phyloP scores from a whole-genome alignment of 2,888 invertebrate genomes.

The Stenotaenia linearis region DNA sequence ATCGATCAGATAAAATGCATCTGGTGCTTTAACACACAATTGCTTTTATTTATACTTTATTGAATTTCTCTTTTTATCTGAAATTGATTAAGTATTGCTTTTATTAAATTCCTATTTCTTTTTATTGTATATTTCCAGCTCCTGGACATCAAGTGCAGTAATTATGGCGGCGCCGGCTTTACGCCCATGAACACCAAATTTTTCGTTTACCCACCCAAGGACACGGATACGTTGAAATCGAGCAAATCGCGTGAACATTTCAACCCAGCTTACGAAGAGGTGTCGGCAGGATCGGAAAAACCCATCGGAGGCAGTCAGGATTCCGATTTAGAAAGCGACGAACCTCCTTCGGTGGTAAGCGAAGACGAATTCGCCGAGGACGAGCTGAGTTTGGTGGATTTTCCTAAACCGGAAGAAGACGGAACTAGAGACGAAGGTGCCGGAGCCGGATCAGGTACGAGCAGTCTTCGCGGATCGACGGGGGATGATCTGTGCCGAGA shows the following conservation, averaged over 20 bases:
- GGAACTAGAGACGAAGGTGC: not conserved
- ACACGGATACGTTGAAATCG: constrained; percentile 28
- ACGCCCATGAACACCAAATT: constrained; percentile 38
- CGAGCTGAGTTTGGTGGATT: constrained; percentile 40
- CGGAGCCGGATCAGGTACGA: constrained; percentile 33
- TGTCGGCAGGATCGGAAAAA: constrained; percentile 38
- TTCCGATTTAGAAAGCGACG: constrained; percentile 39
- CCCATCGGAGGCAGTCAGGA: constrained; percentile 35
- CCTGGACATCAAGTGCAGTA: constrained; percentile 40
- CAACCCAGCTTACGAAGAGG: constrained; percentile 40
- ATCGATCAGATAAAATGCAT: not conserved
- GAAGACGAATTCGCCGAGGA: constrained; percentile 41
- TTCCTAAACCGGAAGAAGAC: constrained; percentile 31
- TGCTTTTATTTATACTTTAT: not conserved
- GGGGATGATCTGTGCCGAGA: constrained; percentile 39
- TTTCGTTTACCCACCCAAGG: constrained; percentile 37
- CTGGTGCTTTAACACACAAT: not conserved
- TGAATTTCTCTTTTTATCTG: not conserved
- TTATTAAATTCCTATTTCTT: not conserved
- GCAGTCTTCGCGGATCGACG: constrained; percentile 37
- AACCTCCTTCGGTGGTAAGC: constrained; percentile 38
- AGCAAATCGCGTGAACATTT: constrained; percentile 36
- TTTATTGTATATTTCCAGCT: constrained; percentile 37
- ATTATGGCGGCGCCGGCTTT: constrained; percentile 38
- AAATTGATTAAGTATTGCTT: not conserved